Conservation (phyloP, 2,888 invertebrate species). For the Shargacucullia verbasci region DNA sequence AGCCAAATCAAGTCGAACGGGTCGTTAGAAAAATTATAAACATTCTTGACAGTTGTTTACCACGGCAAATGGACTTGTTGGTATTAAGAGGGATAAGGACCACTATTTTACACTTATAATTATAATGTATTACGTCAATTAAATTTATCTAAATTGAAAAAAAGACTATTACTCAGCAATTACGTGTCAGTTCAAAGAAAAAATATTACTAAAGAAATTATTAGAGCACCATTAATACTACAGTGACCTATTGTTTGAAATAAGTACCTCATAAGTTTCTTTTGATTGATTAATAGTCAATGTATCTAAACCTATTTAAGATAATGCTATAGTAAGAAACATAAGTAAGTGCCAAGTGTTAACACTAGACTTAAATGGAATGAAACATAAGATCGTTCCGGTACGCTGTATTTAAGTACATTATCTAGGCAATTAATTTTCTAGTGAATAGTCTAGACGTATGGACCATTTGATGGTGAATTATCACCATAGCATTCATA, state of each 20-base stretch:
- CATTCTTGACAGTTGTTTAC: slow-evolving; percentile 60
- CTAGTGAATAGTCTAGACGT: slow-evolving; percentile 31
- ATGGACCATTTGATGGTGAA: slow-evolving; percentile 32
- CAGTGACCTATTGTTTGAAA: slow-evolving; percentile 28
- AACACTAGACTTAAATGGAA: slow-evolving; percentile 42
- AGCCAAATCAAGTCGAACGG: slow-evolving; percentile 25
- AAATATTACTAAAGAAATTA: slow-evolving; percentile 34
- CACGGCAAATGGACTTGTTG: slow-evolving; percentile 31
- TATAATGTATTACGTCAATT: slow-evolving; percentile 39
- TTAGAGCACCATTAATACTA: slow-evolving; percentile 26
- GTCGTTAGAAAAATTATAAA: slow-evolving; percentile 46
- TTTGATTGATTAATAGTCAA: slow-evolving; percentile 22
- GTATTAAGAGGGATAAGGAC: slow-evolving; percentile 36
- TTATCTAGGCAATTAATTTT: slow-evolving; percentile 48
- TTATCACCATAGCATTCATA: slow-evolving; percentile 28
- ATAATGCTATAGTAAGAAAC: slow-evolving; percentile 20
- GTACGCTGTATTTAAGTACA: slow-evolving; percentile 41
- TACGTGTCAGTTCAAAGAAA: slow-evolving; percentile 20
- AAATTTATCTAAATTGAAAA: slow-evolving; percentile 51
- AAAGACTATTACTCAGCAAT: slow-evolving; percentile 30
- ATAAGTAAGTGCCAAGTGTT: slow-evolving; percentile 40
- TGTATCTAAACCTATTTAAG: slow-evolving; percentile 27
- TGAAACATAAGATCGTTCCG: slow-evolving; percentile 44
- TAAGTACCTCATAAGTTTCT: slow-evolving; percentile 6
- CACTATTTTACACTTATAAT: slow-evolving; percentile 31